phyloP scores from a whole-genome alignment of 2,113 vertebrate species.

The Passer domesticus region DNA sequence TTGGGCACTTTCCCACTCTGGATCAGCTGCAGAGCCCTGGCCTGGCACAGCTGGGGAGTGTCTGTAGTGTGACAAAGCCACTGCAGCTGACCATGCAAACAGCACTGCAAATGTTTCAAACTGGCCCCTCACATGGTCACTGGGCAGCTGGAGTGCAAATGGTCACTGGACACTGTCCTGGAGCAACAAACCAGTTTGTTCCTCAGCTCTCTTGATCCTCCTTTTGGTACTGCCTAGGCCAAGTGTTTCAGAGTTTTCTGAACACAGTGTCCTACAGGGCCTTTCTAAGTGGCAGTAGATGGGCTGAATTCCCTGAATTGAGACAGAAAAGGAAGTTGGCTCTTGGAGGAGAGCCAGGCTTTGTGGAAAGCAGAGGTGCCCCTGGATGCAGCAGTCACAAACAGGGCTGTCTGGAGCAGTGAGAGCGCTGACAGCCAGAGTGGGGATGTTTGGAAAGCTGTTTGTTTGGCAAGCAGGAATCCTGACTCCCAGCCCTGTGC shows the following conservation, averaged over 20 bases:
- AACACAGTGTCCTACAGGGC: background rate
- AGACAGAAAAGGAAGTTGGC: background rate
- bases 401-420: background rate
- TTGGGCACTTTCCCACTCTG: background rate
- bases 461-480: background rate
- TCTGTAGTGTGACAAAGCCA: background rate
- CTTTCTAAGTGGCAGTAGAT: background rate
- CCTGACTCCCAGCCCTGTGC: background rate
- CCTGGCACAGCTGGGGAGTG: background rate
- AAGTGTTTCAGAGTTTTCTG: background rate
- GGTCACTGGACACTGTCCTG: background rate
- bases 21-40: background rate
- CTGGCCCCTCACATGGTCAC: rapidly evolving
- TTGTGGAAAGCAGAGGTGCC: background rate
- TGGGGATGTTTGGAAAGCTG: background rate
- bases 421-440: background rate
- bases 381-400: background rate
- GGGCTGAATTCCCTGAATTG: background rate
- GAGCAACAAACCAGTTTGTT: background rate
- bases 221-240: background rate
- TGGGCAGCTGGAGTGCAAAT: background rate
- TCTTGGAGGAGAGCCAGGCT: background rate
- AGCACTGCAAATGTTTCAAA: rapidly evolving
- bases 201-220: background rate
- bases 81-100: background rate